phyloP scores from a whole-genome alignment of 2,113 vertebrate species.

The Rynchops niger region DNA sequence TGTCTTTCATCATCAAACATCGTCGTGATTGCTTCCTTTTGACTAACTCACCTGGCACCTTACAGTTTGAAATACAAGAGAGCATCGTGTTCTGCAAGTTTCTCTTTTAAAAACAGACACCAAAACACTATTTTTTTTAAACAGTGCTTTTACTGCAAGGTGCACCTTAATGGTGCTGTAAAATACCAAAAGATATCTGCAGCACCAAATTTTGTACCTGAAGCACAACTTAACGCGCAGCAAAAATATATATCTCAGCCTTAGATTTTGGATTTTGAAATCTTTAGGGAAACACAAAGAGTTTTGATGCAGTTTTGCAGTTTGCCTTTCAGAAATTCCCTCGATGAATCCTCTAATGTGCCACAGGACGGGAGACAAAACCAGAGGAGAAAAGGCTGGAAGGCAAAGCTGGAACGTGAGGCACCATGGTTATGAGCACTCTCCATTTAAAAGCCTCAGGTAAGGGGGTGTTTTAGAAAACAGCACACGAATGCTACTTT shows the following conservation, averaged over 20 bases:
- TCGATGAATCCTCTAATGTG: background rate
- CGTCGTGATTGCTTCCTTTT: background rate
- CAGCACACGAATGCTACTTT: background rate
- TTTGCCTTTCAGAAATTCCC: background rate
- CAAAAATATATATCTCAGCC: background rate
- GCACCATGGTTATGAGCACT: background rate
- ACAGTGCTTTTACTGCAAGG: background rate
- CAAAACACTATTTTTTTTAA: background rate
- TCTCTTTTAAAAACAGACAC: background rate
- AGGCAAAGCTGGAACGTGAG: background rate
- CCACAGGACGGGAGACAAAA: background rate
- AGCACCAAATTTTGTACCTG: background rate
- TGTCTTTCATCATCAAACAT: background rate
- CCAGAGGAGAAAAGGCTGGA: background rate
- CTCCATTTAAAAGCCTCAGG: background rate
- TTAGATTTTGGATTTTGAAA: background rate
- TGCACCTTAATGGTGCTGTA: background rate
- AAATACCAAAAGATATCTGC: background rate
- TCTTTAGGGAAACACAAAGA: background rate
- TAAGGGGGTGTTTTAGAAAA: background rate
- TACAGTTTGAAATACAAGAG: background rate
- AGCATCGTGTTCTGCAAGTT: background rate
- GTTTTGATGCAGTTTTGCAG: background rate
- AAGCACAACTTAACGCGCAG: background rate
- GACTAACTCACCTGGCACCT: background rate